Evolutionary conservation across 2,888 invertebrate species (phyloP).

Genomic region (Endotricha flammealis): DNA sequence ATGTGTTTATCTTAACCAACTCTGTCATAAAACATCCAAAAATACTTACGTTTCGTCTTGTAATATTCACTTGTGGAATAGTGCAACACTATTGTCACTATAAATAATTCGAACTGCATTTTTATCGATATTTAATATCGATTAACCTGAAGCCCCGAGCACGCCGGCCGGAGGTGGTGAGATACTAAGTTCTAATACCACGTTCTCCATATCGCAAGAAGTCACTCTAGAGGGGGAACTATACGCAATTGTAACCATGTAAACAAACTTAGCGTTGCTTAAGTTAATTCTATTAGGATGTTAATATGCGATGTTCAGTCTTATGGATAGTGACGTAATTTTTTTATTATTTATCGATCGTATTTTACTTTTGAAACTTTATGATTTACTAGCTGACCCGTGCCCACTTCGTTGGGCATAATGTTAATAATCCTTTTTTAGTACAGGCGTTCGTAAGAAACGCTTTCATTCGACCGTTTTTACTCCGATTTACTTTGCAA

Average conservation of each 20-base stretch:
- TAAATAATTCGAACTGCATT: constrained; percentile 61
- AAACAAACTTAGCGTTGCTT: constrained; percentile 60
- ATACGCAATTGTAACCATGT: constrained; percentile 70
- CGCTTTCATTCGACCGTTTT: too few relatives aligned
- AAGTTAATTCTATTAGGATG: constrained; percentile 40
- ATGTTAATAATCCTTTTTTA: too few relatives aligned
- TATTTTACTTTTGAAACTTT: too few relatives aligned
- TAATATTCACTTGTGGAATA: constrained; percentile 53
- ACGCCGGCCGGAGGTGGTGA: constrained; percentile 50
- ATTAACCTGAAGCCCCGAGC: constrained; percentile 42
- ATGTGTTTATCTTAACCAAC: constrained; percentile 27
- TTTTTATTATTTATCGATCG: too few relatives aligned
- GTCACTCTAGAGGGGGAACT: constrained; percentile 50
- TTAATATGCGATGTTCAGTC: constrained; percentile 18
- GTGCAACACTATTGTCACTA: constrained; percentile 62
- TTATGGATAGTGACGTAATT: too few relatives aligned
- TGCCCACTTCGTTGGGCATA: too few relatives aligned
- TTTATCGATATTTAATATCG: constrained; percentile 30
- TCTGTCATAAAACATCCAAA: constrained; percentile 20
- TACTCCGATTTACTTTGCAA: too few relatives aligned
- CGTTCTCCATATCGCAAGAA: constrained; percentile 42
- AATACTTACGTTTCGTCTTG: constrained; percentile 69
- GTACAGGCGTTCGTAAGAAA: too few relatives aligned
- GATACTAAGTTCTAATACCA: constrained; percentile 52
- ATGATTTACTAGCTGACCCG: too few relatives aligned